These are phyloP conservation scores for Aurelia sp. DNA, from an alignment of 30 jellyfish, hydroid and myxozoan species.

Conservation along the genomic window DNA sequence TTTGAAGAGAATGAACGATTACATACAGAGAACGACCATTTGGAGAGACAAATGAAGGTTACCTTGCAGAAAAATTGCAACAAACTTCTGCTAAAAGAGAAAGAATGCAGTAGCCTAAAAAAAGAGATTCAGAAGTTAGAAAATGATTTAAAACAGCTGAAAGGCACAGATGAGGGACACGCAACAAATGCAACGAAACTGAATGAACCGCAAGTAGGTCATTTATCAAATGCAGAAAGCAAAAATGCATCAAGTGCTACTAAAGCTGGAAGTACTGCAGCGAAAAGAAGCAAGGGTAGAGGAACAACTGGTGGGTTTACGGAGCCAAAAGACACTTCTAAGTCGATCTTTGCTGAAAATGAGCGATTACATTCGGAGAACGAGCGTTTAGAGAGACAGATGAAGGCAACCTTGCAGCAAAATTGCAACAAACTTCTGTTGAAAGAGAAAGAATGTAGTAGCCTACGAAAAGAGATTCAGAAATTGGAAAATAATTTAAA, in stretches of 20 bases:
- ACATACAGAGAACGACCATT: not conserved
- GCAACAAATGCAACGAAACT: not conserved
- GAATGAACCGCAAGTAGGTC: not conserved
- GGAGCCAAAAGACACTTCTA: not conserved
- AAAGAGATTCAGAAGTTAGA: not conserved
- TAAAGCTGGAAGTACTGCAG: not conserved
- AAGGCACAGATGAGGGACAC: not conserved
- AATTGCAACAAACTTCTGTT: not conserved
- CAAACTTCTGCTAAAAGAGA: not conserved
- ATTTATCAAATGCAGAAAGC: not conserved
- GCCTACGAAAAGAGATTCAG: not conserved
- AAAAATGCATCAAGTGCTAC: not conserved
- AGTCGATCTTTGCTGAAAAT: not conserved
- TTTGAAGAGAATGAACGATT: constrained; percentile 15
- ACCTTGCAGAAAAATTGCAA: not conserved
- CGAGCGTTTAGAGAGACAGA: not conserved
- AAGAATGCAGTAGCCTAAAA: not conserved
- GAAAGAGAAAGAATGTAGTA: not conserved
- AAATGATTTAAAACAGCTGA: not conserved
- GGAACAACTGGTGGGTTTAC: not conserved
- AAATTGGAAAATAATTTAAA: not conserved
- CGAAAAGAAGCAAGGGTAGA: not conserved
- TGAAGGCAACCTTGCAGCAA: not conserved
- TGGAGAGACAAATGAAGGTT: not conserved
- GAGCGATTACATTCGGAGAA: constrained; percentile 4